Conservation (phyloP, 2,888 invertebrate genomes). For the Xestoiulus laeticollis region DNA sequence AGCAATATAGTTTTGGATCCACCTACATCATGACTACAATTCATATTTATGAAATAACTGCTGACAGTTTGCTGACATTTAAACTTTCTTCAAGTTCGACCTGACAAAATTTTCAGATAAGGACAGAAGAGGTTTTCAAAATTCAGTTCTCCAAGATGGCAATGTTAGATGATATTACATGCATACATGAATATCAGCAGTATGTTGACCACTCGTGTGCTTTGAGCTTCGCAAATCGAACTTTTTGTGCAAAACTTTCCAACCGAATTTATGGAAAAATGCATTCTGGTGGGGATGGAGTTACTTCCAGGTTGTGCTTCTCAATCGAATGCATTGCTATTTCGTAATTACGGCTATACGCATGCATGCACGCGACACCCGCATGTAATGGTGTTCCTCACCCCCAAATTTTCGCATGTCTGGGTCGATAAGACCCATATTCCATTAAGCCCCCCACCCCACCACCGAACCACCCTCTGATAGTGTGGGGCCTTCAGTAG, state of each 20-base stretch:
- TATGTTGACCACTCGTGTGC: not conserved
- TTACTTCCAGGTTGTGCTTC: slow-evolving; percentile 11
- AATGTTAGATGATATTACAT: too few relatives aligned
- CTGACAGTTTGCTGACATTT: too few relatives aligned
- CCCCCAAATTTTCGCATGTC: not conserved
- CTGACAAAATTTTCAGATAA: too few relatives aligned
- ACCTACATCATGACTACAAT: too few relatives aligned
- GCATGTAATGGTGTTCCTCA: not conserved
- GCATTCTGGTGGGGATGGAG: not conserved
- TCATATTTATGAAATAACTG: too few relatives aligned
- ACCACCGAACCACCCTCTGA: not conserved
- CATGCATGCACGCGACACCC: not conserved
- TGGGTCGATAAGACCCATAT: not conserved
- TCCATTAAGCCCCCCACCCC: not conserved
- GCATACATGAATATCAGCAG: not conserved
- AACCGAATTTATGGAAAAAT: not conserved
- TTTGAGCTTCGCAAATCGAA: not conserved
- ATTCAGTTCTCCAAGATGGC: too few relatives aligned
- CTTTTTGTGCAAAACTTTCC: not conserved
- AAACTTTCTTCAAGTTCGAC: too few relatives aligned
- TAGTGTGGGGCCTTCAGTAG: slow-evolving; percentile 18
- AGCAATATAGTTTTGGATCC: too few relatives aligned
- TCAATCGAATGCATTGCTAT: not conserved
- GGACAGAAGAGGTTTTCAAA: too few relatives aligned
- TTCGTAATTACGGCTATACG: not conserved